phyloP scores from a whole-genome alignment of 1,140 invertebrate genomes.

The Drosophila jambulina region DNA sequence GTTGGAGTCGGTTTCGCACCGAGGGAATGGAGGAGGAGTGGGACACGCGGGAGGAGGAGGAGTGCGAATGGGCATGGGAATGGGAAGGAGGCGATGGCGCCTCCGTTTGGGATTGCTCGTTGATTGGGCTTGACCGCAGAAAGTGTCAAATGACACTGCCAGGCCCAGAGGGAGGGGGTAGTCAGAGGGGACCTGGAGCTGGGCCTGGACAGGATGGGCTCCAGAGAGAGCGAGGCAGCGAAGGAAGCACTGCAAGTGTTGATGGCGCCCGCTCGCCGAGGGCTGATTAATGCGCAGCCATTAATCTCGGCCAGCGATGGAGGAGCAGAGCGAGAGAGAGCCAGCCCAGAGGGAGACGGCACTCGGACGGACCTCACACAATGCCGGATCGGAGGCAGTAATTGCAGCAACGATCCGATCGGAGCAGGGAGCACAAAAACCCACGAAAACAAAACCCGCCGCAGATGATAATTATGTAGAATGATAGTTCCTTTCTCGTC shows the following conservation, averaged over 20 bases:
- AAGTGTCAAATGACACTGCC: slow-evolving; percentile 76
- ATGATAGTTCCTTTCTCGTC: slow-evolving; percentile 79
- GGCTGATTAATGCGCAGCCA: slow-evolving; percentile 72
- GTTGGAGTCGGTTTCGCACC: slow-evolving; percentile 28
- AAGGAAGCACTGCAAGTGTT: slow-evolving; percentile 67
- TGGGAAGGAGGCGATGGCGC: slow-evolving; percentile 56
- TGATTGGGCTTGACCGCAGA: slow-evolving; percentile 69
- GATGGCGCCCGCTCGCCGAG: slow-evolving; percentile 62
- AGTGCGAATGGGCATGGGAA: neutral
- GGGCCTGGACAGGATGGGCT: neutral
- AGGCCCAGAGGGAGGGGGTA: neutral
- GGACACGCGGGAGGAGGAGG: neutral
- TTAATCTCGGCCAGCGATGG: slow-evolving; percentile 64
- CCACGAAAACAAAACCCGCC: slow-evolving; percentile 38
- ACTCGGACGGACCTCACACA: slow-evolving; percentile 34
- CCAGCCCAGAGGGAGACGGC: neutral
- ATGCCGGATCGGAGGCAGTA: slow-evolving; percentile 8
- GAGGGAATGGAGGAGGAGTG: neutral
- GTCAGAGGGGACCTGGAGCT: neutral
- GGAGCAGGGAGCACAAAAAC: neutral
- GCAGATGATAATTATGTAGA: slow-evolving; percentile 76
- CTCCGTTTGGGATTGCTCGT: slow-evolving; percentile 67
- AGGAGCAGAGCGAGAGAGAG: neutral
- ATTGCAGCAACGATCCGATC: slow-evolving; percentile 27
- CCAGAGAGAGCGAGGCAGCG: neutral